These are phyloP conservation scores for Leucania comma DNA, from an alignment of 2,888 invertebrate genomes.

Conservation along the genomic window DNA sequence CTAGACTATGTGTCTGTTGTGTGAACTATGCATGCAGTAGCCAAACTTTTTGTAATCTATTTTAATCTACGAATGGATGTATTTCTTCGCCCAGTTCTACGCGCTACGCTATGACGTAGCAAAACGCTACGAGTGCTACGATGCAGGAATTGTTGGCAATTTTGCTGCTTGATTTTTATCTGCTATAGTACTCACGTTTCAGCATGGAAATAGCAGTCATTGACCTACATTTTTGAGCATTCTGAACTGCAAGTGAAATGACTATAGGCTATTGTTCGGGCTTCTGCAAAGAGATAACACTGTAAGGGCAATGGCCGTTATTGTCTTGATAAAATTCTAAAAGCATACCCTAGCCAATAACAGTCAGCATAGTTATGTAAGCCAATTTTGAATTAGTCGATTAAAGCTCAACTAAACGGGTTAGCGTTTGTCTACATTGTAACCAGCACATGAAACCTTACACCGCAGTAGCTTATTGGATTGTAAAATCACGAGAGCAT, in stretches of 20 bases:
- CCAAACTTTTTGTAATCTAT: slow-evolving; percentile 15
- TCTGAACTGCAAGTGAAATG: no score
- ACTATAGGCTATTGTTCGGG: background rate
- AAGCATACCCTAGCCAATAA: background rate
- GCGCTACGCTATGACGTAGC: slow-evolving; percentile 15
- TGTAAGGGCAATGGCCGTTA: background rate
- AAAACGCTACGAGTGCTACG: slow-evolving; percentile 2
- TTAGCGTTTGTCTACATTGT: slow-evolving; percentile 32
- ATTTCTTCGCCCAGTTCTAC: slow-evolving; percentile 14
- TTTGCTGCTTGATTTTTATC: background rate
- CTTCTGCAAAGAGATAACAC: background rate
- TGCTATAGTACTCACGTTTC: background rate
- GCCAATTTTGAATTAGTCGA: slow-evolving; percentile 23
- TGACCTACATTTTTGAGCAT: background rate
- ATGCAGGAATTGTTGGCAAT: background rate
- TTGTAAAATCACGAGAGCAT: slow-evolving; percentile 41
- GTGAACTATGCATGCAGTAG: background rate
- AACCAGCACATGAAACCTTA: slow-evolving; percentile 37
- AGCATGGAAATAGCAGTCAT: background rate
- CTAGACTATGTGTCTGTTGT: background rate
- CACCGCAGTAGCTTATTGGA: slow-evolving; percentile 47
- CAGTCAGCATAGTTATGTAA: background rate
- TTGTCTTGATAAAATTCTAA: background rate
- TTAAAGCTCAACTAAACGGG: slow-evolving; percentile 32
- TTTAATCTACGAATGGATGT: background rate